Base-by-base conservation (phyloP, 2,113 vertebrate genomes). In the Sinocyclocheilus grahami region DNA sequence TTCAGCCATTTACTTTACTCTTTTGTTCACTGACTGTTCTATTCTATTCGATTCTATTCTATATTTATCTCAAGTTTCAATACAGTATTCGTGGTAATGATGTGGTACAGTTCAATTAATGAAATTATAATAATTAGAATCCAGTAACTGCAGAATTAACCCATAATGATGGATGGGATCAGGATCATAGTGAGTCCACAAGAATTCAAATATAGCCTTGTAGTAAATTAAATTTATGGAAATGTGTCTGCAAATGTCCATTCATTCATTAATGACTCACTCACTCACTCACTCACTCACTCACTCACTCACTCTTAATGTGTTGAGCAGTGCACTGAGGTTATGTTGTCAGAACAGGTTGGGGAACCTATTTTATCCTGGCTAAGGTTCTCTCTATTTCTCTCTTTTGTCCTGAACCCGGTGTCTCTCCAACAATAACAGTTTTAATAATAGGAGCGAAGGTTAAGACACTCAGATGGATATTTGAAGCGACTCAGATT, bases 401-500 rank as follows among this genome's bases (percentile, higher is more conserved):
- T 37, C 51, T 72, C 67, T 6, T 71, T 71, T 84, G 69, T 84
- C 51, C 22, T 42, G 10, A 24, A 39, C 48, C 51, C 11, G 37
- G 33, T 74, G 63, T 71, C 8, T 53, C 30, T 84, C 48, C 82
- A 84, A 60, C 30, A 74, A 84, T 58, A 84, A 74, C 82, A 84
- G 69, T 13, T 58, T 71, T 58, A 83, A 74, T 74, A 84, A 60
- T 42, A 22, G 13, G 22, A 84, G 69, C 18, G 48, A 60, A 60
- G 67, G 82, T 74, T 74, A 74, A 84, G 37, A 60, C 82, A 72
- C 82, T 71, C 42, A 30, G 82, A 72, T 72, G 48, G 72, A 83
- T 53, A 72, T 83, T 55, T 83, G 48, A 72, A 83, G 67, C 11
- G 30, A 14, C 48, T 84, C 82, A 84, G 30, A 42, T 84, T 84